phyloP scores from a whole-genome alignment of 2,797 vertebrate species.

The Phyllotis vaccarum region DNA sequence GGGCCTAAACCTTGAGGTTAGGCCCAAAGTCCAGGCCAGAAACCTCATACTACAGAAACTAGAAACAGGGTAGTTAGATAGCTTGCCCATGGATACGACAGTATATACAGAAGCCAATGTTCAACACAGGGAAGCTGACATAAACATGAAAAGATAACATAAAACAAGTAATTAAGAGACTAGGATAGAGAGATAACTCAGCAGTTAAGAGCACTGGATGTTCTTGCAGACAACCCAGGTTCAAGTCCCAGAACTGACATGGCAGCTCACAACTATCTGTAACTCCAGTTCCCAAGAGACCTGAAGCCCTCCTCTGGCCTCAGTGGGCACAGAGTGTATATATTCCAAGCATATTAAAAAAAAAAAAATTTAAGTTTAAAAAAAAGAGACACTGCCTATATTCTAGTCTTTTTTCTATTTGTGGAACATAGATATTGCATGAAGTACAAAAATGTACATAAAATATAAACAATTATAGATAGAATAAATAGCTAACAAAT shows the following conservation, averaged over 20 bases:
- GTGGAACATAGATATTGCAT: background rate
- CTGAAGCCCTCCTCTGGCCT: background rate
- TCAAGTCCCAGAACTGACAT: background rate
- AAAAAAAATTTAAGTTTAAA: background rate
- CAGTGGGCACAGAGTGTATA: background rate
- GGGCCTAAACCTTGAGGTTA: too few relatives aligned
- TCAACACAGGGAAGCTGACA: background rate
- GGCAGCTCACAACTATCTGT: background rate
- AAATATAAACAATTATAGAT: background rate
- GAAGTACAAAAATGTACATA: background rate
- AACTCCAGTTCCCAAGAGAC: background rate
- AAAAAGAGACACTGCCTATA: background rate
- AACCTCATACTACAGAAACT: too few relatives aligned
- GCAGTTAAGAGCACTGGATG: background rate
- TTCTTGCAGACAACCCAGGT: background rate
- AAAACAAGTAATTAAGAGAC: background rate
- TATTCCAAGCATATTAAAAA: background rate
- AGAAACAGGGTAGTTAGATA: background rate
- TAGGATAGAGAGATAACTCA: background rate
- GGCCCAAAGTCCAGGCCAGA: too few relatives aligned
- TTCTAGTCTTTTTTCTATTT: background rate
- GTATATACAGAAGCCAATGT: background rate
- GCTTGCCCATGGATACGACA: background rate
- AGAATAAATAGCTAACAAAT: background rate
- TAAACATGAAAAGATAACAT: background rate